These are phyloP conservation scores for Ophiothrix spiculata DNA, from an alignment of 35 echinoderm and acorn worm species.

Conservation along the genomic window DNA sequence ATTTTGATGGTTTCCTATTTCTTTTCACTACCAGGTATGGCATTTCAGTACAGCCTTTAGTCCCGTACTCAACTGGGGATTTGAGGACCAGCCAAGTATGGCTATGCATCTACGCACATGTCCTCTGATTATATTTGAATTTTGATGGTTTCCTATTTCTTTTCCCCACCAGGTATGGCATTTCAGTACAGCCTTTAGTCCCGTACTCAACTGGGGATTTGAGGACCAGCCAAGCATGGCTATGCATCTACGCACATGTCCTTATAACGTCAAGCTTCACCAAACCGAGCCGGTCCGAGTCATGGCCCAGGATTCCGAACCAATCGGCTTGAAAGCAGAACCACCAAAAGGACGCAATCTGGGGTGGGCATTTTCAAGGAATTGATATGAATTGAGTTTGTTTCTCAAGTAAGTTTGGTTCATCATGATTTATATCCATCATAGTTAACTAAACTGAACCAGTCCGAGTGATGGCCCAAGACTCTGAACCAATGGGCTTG, in stretches of 20 bases:
- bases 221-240: constrained; percentile 66
- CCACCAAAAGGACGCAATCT: constrained; percentile 7
- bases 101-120: constrained; percentile 70
- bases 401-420: no score
- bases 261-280: constrained; percentile 60
- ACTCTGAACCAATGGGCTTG: not conserved
- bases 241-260: constrained; percentile 68
- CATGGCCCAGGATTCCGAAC: constrained; percentile 47
- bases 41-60: constrained; percentile 88
- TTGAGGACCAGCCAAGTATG: constrained; percentile 64
- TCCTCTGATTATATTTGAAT: no score
- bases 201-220: constrained; percentile 74
- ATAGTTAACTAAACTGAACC: constrained; percentile 30
- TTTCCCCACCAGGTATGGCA: constrained; percentile 72
- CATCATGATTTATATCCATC: no score
- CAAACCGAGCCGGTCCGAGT: constrained; percentile 53
- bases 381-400: not conserved
- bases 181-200: constrained; percentile 86
- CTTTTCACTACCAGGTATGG: no score
- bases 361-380: not conserved
- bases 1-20: no score
- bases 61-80: constrained; percentile 65
- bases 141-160: no score
- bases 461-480: constrained; percentile 65
- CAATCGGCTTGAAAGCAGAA: not conserved